These are phyloP conservation scores for Zhuqinia jingwanae DNA, from an alignment of 2,888 invertebrate species.

Conservation along the genomic window DNA sequence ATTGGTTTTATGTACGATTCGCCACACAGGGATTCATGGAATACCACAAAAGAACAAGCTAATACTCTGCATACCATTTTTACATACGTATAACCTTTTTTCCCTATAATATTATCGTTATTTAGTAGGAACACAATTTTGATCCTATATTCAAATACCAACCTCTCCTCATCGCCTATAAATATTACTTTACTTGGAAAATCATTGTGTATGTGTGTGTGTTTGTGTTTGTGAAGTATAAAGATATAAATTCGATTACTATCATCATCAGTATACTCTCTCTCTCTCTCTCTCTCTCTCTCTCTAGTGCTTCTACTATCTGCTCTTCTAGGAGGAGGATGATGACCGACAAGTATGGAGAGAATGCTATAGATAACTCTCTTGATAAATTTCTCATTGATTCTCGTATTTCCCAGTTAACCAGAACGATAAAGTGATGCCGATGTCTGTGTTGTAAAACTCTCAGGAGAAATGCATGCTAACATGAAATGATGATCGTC, in stretches of 20 bases:
- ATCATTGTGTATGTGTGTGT: too few relatives aligned
- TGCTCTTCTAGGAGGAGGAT: too few relatives aligned
- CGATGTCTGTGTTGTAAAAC: background rate
- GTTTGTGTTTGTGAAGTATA: conserved; percentile 6
- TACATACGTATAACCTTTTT: background rate
- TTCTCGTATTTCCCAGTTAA: conserved; percentile 58
- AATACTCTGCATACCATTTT: background rate
- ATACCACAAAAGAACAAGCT: conserved; percentile 22
- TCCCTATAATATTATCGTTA: too few relatives aligned
- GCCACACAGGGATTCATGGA: conserved; percentile 50
- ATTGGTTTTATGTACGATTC: conserved; percentile 61
- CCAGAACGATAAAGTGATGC: background rate
- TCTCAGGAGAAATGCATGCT: conserved; percentile 22
- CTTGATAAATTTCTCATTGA: conserved; percentile 45
- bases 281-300: background rate
- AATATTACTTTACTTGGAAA: conserved; percentile 16
- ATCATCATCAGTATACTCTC: conserved; percentile 20
- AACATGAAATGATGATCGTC: background rate
- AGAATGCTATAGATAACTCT: conserved; percentile 22
- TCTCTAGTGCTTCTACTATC: background rate
- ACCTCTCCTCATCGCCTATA: background rate
- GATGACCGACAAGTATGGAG: background rate
- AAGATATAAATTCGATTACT: conserved; percentile 59
- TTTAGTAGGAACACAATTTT: too few relatives aligned
- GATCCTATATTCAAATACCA: conserved; percentile 15